Evolutionary conservation across 1,140 invertebrate species (phyloP).

Genomic region (Lucilia cuprina): DNA sequence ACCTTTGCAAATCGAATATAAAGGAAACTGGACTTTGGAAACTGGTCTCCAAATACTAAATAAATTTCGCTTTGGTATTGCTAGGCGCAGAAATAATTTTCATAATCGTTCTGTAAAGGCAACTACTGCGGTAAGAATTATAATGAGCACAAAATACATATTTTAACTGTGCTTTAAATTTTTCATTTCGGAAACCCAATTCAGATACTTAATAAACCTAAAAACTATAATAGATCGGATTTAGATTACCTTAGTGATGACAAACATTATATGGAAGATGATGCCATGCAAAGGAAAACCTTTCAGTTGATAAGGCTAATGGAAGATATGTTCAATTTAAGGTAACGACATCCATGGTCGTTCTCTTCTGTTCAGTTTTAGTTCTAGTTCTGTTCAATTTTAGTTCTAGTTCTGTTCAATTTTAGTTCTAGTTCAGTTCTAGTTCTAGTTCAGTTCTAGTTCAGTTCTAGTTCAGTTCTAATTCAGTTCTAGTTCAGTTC

Average conservation of each 20-base stretch:
- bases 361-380: no score
- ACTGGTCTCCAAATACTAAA: constrained; percentile 41
- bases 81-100: constrained; percentile 60
- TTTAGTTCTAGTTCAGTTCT: no score
- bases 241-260: constrained; percentile 47
- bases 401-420: no score
- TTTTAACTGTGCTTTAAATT: no score
- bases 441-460: no score
- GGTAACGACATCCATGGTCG: constrained; percentile 49
- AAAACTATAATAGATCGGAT: constrained; percentile 33
- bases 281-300: constrained; percentile 65
- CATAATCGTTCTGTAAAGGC: constrained; percentile 62
- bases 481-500: no score
- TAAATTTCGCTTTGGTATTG: constrained; percentile 36
- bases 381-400: no score
- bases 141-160: not conserved
- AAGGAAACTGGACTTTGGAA: constrained; percentile 46
- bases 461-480: no score
- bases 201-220: not conserved
- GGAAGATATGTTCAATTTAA: constrained; percentile 63
- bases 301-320: constrained; percentile 62
- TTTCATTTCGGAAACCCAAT: no score
- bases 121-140: constrained; percentile 57
- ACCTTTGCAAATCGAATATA: constrained; percentile 42
- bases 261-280: constrained; percentile 55